Evolutionary conservation across 2,888 invertebrate genomes (phyloP), one percentile per base, ranked within the genome.

Genomic region (Drosophila siamana): DNA sequence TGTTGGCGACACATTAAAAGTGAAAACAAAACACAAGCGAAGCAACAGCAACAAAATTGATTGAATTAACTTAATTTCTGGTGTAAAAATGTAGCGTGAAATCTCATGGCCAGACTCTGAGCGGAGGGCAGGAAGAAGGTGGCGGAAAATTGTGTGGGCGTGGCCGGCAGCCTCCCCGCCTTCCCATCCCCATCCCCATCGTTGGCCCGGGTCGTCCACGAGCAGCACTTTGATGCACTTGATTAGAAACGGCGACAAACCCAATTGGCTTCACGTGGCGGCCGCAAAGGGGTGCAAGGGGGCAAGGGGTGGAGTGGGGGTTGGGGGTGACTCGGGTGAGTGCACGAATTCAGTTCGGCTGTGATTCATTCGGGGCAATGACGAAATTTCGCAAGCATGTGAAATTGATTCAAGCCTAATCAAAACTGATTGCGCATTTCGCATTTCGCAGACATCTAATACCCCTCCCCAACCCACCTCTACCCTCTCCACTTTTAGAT

Each of bases 221-320:
- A 30, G 7, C 22, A 46, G 40, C 28, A 43, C 9, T 19, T 30
- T 36, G 30, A 44, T 75, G 76, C 72, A 71, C 28, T 69, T 85
- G 82, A 82, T 85, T 81, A 68, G 62, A 85, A 85, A 65, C 83
- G 79, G 79, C 75, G 88, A 85, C 82, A 73, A 69, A 66, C 43
- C 38, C 69, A 80, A 87, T 87, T 83, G 57, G 46, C 44, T 46
- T 38, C 33, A 43, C 54, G 55, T 50, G 16, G 15, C n/a, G 22
- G 22, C 4, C 5, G n/a, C 43, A 13, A 41, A 4, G 30, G 7
- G n/a, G 48, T 28, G 9, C 2, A 6, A 13, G 2, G 33, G 8
- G 2, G 13, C 4, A 0, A 28, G n/a, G 6, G 1, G 26, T 7
- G 24, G 2, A 4, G 15, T 0, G 1, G 4, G 22, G 11, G 22